These are phyloP conservation scores for Brevimyrus niger DNA, from an alignment of 2,113 vertebrate species.

Conservation along the genomic window DNA sequence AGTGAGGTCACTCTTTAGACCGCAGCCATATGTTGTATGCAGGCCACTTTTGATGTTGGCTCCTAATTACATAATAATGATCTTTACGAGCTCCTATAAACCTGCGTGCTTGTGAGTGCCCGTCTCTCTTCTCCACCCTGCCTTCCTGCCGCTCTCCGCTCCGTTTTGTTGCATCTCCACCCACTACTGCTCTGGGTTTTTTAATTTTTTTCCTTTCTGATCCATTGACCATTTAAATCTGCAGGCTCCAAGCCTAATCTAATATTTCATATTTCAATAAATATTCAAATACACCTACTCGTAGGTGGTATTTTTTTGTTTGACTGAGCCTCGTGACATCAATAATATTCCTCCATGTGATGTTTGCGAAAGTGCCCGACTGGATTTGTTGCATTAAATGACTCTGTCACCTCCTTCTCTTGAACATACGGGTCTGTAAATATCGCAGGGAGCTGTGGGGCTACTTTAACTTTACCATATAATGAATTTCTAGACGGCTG, in stretches of 20 bases:
- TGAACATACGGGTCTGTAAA: background rate
- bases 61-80: background rate
- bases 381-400: background rate
- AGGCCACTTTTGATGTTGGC: background rate
- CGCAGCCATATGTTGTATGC: background rate
- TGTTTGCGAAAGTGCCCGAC: background rate
- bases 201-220: background rate
- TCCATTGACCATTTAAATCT: background rate
- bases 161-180: background rate
- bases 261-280: background rate
- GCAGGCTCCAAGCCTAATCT: background rate
- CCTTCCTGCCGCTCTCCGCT: background rate
- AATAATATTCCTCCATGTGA: background rate
- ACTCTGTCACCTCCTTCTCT: background rate
- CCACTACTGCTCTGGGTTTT: background rate
- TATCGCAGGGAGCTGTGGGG: background rate
- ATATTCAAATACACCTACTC: background rate
- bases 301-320: too few species aligned
- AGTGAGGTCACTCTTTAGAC: background rate
- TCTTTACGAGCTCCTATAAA: background rate
- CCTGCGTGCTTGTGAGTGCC: background rate
- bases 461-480: background rate
- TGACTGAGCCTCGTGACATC: background rate
- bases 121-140: background rate
- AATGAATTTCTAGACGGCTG: background rate